These are phyloP conservation scores for Clarias laeviceps DNA, from an alignment of 2,797 vertebrate species.

Conservation along the genomic window DNA sequence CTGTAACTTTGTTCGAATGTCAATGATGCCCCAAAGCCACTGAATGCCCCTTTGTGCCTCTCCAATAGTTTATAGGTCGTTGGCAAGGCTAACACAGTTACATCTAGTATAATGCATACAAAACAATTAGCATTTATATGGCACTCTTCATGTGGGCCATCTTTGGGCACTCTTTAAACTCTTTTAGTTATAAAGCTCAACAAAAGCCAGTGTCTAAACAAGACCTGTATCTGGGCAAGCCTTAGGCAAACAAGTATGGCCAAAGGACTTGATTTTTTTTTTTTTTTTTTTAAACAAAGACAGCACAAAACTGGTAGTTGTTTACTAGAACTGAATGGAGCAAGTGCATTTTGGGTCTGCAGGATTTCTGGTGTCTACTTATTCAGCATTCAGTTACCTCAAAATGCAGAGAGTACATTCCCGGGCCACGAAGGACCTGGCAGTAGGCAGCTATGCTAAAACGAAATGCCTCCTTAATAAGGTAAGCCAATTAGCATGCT, in stretches of 20 bases:
- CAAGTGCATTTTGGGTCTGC: slow-evolving; percentile 51
- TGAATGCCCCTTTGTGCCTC: slow-evolving; percentile 45
- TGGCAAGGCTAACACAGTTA: slow-evolving; percentile 40
- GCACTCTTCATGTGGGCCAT: slow-evolving; percentile 36
- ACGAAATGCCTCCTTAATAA: slow-evolving; percentile 74
- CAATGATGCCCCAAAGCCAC: slow-evolving; percentile 16
- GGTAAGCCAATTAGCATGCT: slow-evolving; percentile 74
- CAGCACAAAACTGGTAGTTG: slow-evolving; percentile 44
- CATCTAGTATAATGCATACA: slow-evolving; percentile 33
- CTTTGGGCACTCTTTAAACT: slow-evolving; percentile 47
- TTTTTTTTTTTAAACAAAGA: slow-evolving; percentile 18
- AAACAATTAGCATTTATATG: slow-evolving; percentile 56
- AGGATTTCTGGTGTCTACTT: slow-evolving; percentile 55
- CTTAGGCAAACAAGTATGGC: slow-evolving; percentile 71
- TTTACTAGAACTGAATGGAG: slow-evolving; percentile 64
- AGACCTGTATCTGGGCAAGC: slow-evolving; percentile 36
- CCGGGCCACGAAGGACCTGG: slow-evolving; percentile 53
- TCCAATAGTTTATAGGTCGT: slow-evolving; percentile 44
- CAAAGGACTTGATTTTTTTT: slow-evolving; percentile 35
- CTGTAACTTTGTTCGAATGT: slow-evolving; percentile 11
- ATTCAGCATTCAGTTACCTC: slow-evolving; percentile 69
- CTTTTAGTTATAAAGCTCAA: slow-evolving; percentile 36
- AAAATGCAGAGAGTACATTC: slow-evolving; percentile 65
- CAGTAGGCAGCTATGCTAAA: slow-evolving; percentile 53
- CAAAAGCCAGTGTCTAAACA: slow-evolving; percentile 60